Conservation (phyloP, 2,888 invertebrate species). For the Calliopum simillimum region DNA sequence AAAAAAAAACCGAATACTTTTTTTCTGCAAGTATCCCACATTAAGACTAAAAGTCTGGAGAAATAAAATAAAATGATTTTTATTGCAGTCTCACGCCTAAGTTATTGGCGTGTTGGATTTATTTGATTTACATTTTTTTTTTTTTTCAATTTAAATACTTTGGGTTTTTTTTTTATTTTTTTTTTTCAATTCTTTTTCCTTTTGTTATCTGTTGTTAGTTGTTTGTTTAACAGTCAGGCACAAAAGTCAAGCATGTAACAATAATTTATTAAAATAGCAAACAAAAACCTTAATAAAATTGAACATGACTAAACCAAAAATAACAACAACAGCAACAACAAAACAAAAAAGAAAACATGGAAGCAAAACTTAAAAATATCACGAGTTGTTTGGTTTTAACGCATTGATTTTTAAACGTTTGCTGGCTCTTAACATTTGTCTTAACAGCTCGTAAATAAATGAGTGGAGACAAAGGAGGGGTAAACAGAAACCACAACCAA, state of each 20-base stretch:
- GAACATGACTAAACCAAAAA: neutral
- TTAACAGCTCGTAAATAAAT: constrained; percentile 41
- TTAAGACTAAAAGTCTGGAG: too few relatives aligned
- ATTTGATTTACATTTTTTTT: neutral
- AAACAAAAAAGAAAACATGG: constrained; percentile 42
- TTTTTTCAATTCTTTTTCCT: neutral
- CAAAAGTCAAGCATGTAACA: constrained; percentile 8
- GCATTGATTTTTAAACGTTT: constrained; percentile 16
- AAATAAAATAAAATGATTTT: too few relatives aligned
- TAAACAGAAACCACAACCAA: constrained; percentile 24
- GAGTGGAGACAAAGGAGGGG: constrained; percentile 24
- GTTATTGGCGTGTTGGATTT: too few relatives aligned
- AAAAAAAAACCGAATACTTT: too few relatives aligned
- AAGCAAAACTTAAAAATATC: constrained; percentile 12
- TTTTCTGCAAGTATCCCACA: too few relatives aligned
- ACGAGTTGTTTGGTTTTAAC: constrained; percentile 40
- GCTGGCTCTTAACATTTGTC: constrained; percentile 41
- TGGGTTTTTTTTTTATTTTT: neutral
- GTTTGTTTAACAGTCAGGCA: neutral
- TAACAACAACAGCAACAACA: constrained; percentile 44
- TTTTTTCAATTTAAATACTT: neutral
- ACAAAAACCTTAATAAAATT: too few relatives aligned
- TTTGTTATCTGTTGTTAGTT: neutral
- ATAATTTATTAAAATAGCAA: constrained; percentile 3
- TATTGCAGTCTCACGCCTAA: too few relatives aligned